Conservation (phyloP, 2,113 vertebrate species). For the Erinaceus europaeus region DNA sequence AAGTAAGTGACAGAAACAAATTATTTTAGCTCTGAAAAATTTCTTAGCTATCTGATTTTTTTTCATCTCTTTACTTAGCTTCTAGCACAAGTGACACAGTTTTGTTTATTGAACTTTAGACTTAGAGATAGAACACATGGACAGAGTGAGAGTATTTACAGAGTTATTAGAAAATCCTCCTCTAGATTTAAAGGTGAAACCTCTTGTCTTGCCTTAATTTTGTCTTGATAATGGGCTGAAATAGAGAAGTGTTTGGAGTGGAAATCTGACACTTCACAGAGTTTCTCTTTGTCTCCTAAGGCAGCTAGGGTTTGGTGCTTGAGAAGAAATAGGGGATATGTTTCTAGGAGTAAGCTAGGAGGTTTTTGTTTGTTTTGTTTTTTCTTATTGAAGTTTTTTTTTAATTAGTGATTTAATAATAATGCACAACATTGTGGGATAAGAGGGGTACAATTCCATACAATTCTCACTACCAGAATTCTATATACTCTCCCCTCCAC, state of each 20-base stretch:
- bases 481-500: too few species aligned
- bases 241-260: not conserved
- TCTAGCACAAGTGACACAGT: not conserved
- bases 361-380: not conserved
- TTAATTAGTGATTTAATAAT: too few species aligned
- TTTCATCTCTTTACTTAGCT: too few species aligned
- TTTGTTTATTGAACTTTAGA: constrained; percentile 23
- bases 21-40: not conserved
- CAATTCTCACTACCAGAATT: too few species aligned
- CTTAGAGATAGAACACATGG: not conserved
- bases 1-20: not conserved
- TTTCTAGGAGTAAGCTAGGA: not conserved
- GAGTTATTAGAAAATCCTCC: not conserved
- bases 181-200: constrained; percentile 2
- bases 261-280: not conserved
- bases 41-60: not conserved
- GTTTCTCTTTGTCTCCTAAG: not conserved
- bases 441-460: too few species aligned
- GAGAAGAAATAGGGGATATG: not conserved
- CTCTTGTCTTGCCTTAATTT: not conserved
- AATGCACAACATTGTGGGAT: too few species aligned
- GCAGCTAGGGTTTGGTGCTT: not conserved
- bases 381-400: too few species aligned
- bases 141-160: not conserved
- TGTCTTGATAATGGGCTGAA: not conserved